Evolutionary conservation across 1,140 invertebrate genomes (phyloP), one percentile per base, ranked within the genome.

Genomic region (Drosophila ambigua): DNA sequence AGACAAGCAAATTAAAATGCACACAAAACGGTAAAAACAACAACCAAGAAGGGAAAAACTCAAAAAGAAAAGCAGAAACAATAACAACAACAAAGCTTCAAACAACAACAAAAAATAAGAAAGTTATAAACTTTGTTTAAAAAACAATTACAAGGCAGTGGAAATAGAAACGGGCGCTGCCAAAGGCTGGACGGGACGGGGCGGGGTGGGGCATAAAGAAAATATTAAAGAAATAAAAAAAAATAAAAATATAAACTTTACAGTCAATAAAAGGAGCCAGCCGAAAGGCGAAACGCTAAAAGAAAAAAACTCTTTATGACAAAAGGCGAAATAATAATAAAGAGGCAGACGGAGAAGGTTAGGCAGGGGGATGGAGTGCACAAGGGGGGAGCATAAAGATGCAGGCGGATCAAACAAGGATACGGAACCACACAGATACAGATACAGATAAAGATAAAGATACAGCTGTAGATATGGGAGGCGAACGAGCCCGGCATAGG

Each of bases 41-140:
- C 31, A 4, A 26, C 2, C 16, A 28, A 2, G 52, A 43, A 59
- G 44, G 11, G 11, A 39, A 39, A 51, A 51, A 44, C 31, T 43
- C 26, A n/a, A 59, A 61, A 73, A 65, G 61, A 44, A 72, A 55
- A 64, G 44, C 49, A 60, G 44, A 44, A 43, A 45, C 43, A 52
- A 26, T 55, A 67, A 55, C 35, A 69, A 79, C 76, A 72, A 66
- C 63, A 59, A 67, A 28, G 44, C 46, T 28, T 11, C 11, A 57
- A 57, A 52, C 43, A 45, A 57, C 5, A 62, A 58, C 55, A 7
- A 7, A 28, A 28, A 0, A 24, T 16, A 24, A 24, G 26, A 82
- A 83, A 83, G 80, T 83, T 84, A 79, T 83, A 76, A 84, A 83
- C 75, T 83, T 83, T 83, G 76, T 79, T 83, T 84, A 79, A 83